Conservation (phyloP, 2,113 vertebrate genomes). For the Aspidoscelis tigris region DNA sequence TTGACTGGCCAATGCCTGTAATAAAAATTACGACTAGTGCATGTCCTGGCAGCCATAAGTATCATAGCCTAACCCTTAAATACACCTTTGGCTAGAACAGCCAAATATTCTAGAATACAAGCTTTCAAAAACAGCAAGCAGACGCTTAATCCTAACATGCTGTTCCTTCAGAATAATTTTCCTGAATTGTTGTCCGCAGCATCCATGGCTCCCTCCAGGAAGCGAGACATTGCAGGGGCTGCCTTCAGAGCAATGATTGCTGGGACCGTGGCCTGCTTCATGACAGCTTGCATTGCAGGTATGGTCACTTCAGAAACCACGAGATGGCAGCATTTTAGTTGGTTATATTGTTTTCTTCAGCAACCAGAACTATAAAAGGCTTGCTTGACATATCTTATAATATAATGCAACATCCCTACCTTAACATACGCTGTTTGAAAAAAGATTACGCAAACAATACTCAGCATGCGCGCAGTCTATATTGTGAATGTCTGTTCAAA, state of each 20-base stretch:
- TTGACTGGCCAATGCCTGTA: no score
- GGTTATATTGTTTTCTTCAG: rapidly evolving
- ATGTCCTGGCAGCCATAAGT: no score
- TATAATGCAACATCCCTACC: no score
- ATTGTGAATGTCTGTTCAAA: no score
- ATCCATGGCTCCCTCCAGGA: constrained; percentile 81
- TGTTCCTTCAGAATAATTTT: background rate
- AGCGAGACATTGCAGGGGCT: constrained; percentile 77
- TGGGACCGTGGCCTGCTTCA: constrained; percentile 82
- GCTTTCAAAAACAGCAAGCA: background rate
- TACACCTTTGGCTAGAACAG: background rate
- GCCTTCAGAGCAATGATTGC: constrained; percentile 84
- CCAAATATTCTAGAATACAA: background rate
- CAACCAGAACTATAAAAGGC: rapidly evolving
- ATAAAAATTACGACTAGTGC: no score
- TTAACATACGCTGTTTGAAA: no score
- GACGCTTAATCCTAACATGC: background rate
- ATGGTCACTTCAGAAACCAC: background rate
- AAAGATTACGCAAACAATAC: no score
- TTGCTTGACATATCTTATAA: background rate
- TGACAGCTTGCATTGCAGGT: constrained; percentile 91
- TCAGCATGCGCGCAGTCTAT: no score
- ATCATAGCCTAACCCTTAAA: background rate
- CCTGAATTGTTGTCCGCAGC: constrained; percentile 65
- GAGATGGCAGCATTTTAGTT: rapidly evolving